Base-by-base conservation (phyloP, 2,113 vertebrate genomes). In the Pelecanus crispus region DNA sequence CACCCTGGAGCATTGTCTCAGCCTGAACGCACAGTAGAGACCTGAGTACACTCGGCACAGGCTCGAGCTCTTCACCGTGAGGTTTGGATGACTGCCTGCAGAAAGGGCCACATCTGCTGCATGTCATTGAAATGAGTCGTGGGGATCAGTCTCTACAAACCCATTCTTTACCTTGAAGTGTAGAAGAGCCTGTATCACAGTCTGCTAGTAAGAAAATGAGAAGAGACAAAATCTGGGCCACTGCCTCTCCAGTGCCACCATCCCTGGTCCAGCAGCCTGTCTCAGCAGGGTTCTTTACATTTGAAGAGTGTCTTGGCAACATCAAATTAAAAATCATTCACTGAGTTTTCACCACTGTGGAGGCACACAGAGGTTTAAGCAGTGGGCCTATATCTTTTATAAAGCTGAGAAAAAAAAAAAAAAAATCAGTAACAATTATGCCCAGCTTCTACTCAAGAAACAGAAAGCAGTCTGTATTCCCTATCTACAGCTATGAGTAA, bases 11-110 rank as follows among this genome's bases (percentile, higher is more conserved):
- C 2, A 0, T 44, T 68, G 45, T 42, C 55, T 72, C 24, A 13
- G 40, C 17, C 58, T 40, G 20, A 84, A 40, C 40, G 24, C 50
- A 16, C 24, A 42, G 28, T 0, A 81, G 40, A 91, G 63, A 62
- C 22, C n/a, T 3, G 16, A 74, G 38, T 11, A 26, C 10, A 3
- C 17, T 17, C 0, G 0, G 17, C 75, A 73, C 31, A 70, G 34
- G 34, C 55, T 74, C 3, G 2, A 62, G 53, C 21, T 71, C 31
- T 78, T 79, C n/a, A 15, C 55, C 9, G 0, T 34, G 50, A 50
- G 15, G 21, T 65, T 16, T 34, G 31, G 50, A 49, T 49, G 45
- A 42, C 29, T 50, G 14, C 22, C 28, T 55, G 40, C 58, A 66
- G 44, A 72, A 44, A 36, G 21, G 21, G n/a, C 34, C 40, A 17